A percentile compares a stretch with the other conserved stretches of the same genome.
Conservation (phyloP, 2,888 invertebrate genomes). For the Ophioninae sp. region DNA sequence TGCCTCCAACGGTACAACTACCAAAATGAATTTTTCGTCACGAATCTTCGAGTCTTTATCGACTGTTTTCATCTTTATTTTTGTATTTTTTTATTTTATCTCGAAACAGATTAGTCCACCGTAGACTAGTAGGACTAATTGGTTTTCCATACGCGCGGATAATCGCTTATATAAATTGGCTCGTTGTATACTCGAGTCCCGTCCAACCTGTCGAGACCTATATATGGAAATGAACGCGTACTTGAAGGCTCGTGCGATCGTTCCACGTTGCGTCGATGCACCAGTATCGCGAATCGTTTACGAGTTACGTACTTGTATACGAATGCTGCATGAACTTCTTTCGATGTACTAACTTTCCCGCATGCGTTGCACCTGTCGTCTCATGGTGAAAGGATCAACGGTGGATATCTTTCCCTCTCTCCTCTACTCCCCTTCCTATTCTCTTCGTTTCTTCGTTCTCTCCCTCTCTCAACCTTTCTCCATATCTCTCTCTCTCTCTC, state of each 20-base stretch:
- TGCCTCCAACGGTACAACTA: neutral
- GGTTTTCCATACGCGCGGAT: conserved; percentile 4
- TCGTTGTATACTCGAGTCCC: neutral
- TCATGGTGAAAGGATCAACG: conserved; percentile 72
- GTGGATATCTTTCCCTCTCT: neutral
- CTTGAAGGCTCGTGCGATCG: conserved; percentile 21
- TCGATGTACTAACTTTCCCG: conserved; percentile 68
- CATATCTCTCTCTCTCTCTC: too few relatives aligned
- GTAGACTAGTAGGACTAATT: conserved; percentile 33
- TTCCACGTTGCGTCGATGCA: conserved; percentile 20
- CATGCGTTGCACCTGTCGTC: conserved; percentile 72
- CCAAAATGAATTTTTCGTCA: neutral
- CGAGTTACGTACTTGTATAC: neutral
- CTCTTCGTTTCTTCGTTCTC: neutral
- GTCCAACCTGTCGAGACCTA: neutral
- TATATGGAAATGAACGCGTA: conserved; percentile 37
- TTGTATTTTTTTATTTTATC: neutral
- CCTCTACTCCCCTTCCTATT: too few relatives aligned
- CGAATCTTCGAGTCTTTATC: neutral
- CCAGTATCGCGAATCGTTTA: neutral
- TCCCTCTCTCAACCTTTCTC: neutral
- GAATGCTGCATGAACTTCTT: conserved; percentile 51
- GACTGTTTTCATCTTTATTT: neutral
- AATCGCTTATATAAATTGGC: conserved; percentile 23
- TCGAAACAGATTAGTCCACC: conserved; percentile 1